These are phyloP conservation scores for Acromyrmex echinatior DNA, from an alignment of 1,140 invertebrate genomes.

Conservation along the genomic window DNA sequence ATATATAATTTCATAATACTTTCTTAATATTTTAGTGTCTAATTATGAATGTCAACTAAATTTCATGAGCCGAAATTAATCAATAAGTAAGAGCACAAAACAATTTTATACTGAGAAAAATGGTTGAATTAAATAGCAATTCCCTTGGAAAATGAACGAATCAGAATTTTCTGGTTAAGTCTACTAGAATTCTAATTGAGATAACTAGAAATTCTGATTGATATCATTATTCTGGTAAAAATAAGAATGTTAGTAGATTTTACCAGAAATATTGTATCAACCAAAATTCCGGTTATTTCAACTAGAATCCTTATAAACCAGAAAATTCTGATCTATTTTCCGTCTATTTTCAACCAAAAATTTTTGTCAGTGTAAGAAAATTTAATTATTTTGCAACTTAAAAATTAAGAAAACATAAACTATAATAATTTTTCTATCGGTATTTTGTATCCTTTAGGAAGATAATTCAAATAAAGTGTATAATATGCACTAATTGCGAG, in stretches of 20 bases:
- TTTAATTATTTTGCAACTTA: neutral
- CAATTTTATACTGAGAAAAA: neutral
- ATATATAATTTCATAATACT: neutral
- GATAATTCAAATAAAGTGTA: neutral
- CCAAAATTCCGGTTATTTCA: too few relatives aligned
- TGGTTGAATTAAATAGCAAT: too few relatives aligned
- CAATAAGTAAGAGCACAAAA: neutral
- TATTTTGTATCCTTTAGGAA: neutral
- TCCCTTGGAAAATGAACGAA: too few relatives aligned
- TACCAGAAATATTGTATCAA: too few relatives aligned
- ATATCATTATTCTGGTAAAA: too few relatives aligned
- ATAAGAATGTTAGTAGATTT: too few relatives aligned
- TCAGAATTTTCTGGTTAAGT: too few relatives aligned
- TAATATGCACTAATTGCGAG: neutral
- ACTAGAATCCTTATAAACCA: too few relatives aligned
- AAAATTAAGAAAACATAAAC: neutral
- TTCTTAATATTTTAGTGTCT: conserved; percentile 16
- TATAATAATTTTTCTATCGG: neutral
- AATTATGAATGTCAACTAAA: neutral
- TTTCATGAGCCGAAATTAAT: neutral
- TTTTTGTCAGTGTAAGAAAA: neutral
- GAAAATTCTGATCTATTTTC: too few relatives aligned
- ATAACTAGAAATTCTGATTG: too few relatives aligned
- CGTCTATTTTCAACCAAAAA: too few relatives aligned
- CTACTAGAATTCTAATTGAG: too few relatives aligned